phyloP scores from a whole-genome alignment of 1,140 invertebrate species.

The Euschistus heros region DNA sequence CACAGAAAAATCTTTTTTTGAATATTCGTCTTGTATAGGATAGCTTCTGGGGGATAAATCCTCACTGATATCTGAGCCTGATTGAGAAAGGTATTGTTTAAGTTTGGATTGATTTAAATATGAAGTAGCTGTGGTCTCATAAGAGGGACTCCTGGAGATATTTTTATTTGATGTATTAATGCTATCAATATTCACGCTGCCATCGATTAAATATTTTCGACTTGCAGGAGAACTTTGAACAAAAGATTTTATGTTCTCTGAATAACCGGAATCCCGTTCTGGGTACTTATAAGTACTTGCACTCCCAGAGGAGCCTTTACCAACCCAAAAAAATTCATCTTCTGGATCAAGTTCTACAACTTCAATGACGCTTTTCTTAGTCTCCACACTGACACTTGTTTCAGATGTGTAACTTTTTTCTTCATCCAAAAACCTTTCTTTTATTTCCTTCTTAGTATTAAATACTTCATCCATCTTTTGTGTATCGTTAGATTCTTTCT shows the following conservation, averaged over 20 bases:
- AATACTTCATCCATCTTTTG: constrained; percentile 21
- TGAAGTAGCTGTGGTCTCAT: no score
- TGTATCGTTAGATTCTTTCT: constrained; percentile 6
- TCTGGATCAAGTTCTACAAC: no score
- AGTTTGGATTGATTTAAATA: no score
- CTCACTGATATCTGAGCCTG: background rate
- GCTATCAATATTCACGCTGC: no score
- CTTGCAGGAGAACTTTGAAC: background rate
- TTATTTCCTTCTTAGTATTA: background rate
- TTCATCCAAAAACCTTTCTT: background rate
- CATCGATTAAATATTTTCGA: background rate
- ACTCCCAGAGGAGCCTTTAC: no score
- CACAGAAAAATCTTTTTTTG: constrained; percentile 1
- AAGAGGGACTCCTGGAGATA: no score
- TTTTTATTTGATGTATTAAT: no score
- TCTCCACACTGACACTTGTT: no score
- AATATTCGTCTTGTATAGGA: background rate
- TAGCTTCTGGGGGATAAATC: background rate
- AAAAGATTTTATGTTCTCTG: background rate
- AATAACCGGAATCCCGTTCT: background rate
- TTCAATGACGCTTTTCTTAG: no score
- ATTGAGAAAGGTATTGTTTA: background rate
- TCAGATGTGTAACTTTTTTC: background rate
- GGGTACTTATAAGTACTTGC: no score
- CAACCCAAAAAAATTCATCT: no score